Conservation (phyloP, 2,113 vertebrate species). For the Gobiocypris rarus region DNA sequence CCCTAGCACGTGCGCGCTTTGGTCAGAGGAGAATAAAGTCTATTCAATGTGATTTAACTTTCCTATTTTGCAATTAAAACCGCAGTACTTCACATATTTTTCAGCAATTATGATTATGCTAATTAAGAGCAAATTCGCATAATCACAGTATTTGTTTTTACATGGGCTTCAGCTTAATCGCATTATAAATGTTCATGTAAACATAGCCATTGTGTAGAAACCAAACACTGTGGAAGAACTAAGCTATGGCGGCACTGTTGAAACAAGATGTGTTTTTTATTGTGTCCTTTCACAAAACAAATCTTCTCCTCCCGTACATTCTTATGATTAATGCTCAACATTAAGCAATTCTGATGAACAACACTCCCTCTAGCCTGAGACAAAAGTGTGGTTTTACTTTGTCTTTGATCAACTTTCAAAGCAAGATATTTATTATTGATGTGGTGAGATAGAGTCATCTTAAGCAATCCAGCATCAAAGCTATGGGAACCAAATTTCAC, state of each 20-base stretch:
- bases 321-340: slow-evolving; percentile 50
- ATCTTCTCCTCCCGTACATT: slow-evolving; percentile 32
- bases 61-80: not conserved
- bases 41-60: not conserved
- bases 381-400: slow-evolving; percentile 48
- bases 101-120: not conserved
- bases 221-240: slow-evolving; percentile 47
- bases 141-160: not conserved
- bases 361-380: slow-evolving; percentile 63
- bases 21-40: not conserved
- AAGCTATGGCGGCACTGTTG: slow-evolving; percentile 52
- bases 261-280: slow-evolving; percentile 59
- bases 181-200: not conserved
- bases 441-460: slow-evolving; percentile 58
- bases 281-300: slow-evolving; percentile 69
- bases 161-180: not conserved
- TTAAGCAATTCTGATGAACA: slow-evolving; percentile 60
- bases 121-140: not conserved
- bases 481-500: slow-evolving; percentile 61
- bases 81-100: not conserved
- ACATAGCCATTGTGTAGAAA: slow-evolving; percentile 46
- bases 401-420: slow-evolving; percentile 59
- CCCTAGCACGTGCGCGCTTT: not conserved
- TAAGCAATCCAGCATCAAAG: slow-evolving; percentile 50
- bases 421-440: slow-evolving; percentile 66